phyloP scores from a whole-genome alignment of 1,140 invertebrate genomes.

The Anthonomus grandis region DNA sequence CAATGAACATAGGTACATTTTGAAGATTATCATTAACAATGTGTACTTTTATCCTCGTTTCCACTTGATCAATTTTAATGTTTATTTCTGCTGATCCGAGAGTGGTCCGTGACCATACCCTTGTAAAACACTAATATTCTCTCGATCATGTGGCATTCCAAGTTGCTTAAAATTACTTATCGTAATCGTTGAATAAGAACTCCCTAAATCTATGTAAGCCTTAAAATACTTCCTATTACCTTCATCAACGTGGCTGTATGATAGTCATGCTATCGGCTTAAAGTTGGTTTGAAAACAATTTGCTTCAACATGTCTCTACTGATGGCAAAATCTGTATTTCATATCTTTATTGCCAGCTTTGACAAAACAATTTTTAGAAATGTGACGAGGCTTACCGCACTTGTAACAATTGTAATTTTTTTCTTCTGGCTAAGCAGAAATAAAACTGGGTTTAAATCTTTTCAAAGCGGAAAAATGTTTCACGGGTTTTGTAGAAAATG shows the following conservation, averaged over 20 bases:
- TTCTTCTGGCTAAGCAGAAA: too few species aligned
- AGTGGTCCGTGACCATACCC: background rate
- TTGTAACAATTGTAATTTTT: background rate
- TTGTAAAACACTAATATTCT: background rate
- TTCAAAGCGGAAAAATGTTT: background rate
- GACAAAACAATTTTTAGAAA: background rate
- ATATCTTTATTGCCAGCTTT: background rate
- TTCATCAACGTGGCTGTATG: too few species aligned
- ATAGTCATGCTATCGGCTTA: conserved; percentile 1
- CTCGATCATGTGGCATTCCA: background rate
- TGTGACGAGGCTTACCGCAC: background rate
- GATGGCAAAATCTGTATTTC: background rate
- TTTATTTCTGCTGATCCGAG: background rate
- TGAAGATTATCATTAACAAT: background rate
- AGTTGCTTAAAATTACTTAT: background rate
- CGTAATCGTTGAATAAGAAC: conserved; percentile 1
- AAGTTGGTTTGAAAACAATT: background rate
- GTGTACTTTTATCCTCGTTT: background rate
- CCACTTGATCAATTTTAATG: conserved; percentile 1
- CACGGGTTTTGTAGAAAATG: background rate
- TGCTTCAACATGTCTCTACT: background rate
- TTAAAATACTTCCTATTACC: too few species aligned
- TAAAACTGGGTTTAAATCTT: too few species aligned
- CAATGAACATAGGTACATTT: background rate
- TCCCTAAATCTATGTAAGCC: background rate